Evolutionary conservation across 23 tunicate species (phyloP), one percentile per base, ranked within the genome.

Genomic region (Oikopleura dioica): DNA sequence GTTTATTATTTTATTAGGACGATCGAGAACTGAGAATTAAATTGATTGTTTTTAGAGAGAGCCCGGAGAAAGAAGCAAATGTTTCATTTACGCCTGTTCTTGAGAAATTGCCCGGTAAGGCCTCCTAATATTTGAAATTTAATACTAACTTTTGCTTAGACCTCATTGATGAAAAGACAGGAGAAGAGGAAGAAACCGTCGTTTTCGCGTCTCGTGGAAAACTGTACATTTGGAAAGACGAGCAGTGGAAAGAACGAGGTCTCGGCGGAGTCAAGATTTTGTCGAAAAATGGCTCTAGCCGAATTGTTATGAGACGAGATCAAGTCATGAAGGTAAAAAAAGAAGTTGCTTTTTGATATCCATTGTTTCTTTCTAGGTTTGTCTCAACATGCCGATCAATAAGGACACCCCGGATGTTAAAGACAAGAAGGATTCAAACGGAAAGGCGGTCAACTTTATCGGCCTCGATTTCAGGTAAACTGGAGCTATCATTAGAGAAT

Each of bases 191-290:
- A 16, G 92, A 85, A 63, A 80, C 80, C 4, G 83, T 79, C 16
- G 26, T 85, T 35, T 82, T 91, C 72, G 76, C 51, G 68, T 89
- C 82, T 35, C 38, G 96, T 23, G 85, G 87, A 38, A 91, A 86
- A 38, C 68, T 85, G 58, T 91, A 38, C 78, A 50, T 89, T 28
- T 85, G 82, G 84, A 81, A 28, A 51, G 81, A 77, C 30, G 79
- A 72, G 16, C 82, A 85, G 76, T 91, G 92, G 92, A 91, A 91
- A 79, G 97, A 85, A 75, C 69, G 97, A 58, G 92, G 92, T 37
- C 28, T 91, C 30, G 97, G 97, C 0, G 58, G 37, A 21, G 85
- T 85, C 87, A 85, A 85, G 77, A 37, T 91, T 34, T 79, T 91
- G 34, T 44, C 55, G 55, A 44, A 44, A 44, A 44, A 9, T 44